These are phyloP conservation scores for Biston stratarius DNA, from an alignment of 2,888 invertebrate species.

Conservation along the genomic window DNA sequence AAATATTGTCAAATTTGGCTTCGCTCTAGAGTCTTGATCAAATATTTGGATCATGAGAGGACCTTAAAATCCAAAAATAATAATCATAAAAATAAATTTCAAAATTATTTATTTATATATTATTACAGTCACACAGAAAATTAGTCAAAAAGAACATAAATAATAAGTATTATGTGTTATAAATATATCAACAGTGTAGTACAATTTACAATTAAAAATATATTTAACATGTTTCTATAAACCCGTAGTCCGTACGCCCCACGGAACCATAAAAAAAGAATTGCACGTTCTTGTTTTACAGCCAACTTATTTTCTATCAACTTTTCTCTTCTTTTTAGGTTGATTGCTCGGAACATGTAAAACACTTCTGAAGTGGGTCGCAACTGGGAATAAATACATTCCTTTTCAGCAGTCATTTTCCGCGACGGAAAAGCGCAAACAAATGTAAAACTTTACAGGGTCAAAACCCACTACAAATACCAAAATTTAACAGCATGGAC, in stretches of 20 bases:
- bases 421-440: not conserved
- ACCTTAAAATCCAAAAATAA: not conserved
- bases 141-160: no score
- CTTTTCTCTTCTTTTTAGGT: not conserved
- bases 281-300: not conserved
- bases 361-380: conserved; percentile 7
- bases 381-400: conserved; percentile 4
- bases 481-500: not conserved
- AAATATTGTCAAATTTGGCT: not conserved
- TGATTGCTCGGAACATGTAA: not conserved
- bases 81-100: not conserved
- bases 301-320: not conserved
- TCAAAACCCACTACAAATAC: not conserved
- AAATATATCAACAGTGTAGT: no score
- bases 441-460: conserved; percentile 14
- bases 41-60: not conserved
- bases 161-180: no score
- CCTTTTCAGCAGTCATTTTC: conserved; percentile 3
- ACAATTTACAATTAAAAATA: no score
- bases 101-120: no score
- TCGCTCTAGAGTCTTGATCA: not conserved
- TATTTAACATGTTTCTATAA: no score
- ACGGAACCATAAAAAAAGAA: not conserved
- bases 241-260: no score
- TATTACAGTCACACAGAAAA: no score